These are phyloP conservation scores for Tromatobia lineatoria DNA, from an alignment of 2,888 invertebrate species.

Conservation along the genomic window DNA sequence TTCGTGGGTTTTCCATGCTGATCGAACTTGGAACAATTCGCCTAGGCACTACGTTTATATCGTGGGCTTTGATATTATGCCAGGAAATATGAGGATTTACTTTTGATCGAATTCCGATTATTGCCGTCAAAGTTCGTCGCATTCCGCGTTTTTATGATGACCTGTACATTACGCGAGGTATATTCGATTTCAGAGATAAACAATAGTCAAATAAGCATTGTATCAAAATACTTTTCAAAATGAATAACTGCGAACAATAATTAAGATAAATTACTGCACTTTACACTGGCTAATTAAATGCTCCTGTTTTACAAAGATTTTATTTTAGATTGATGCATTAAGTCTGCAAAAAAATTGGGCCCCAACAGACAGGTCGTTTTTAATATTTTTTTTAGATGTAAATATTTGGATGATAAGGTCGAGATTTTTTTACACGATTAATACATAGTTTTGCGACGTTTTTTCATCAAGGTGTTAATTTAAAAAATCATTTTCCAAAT, in stretches of 20 bases:
- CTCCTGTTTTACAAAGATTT: neutral
- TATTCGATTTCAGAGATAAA: neutral
- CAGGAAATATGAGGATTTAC: slow-evolving; percentile 60
- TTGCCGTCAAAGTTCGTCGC: slow-evolving; percentile 59
- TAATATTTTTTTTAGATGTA: too few species aligned
- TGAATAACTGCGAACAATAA: neutral
- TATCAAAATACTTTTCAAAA: neutral
- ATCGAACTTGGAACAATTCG: slow-evolving; percentile 68
- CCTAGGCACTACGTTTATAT: slow-evolving; percentile 69
- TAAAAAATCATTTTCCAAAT: too few species aligned
- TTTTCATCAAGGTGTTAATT: too few species aligned
- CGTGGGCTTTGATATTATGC: slow-evolving; percentile 65
- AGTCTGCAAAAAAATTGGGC: too few species aligned
- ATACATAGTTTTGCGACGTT: too few species aligned
- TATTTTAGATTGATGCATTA: neutral
- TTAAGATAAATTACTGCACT: too few species aligned
- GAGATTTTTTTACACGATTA: too few species aligned
- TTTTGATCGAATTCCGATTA: slow-evolving; percentile 65
- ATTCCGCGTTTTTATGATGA: slow-evolving; percentile 16
- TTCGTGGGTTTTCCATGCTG: slow-evolving; percentile 42
- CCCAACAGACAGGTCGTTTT: too few species aligned
- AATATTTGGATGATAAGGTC: too few species aligned
- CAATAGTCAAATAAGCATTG: neutral
- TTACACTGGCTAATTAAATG: too few species aligned
- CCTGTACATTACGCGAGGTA: slow-evolving; percentile 26